Base-by-base conservation (phyloP, 2,888 invertebrate genomes). In the Sipha maydis region DNA sequence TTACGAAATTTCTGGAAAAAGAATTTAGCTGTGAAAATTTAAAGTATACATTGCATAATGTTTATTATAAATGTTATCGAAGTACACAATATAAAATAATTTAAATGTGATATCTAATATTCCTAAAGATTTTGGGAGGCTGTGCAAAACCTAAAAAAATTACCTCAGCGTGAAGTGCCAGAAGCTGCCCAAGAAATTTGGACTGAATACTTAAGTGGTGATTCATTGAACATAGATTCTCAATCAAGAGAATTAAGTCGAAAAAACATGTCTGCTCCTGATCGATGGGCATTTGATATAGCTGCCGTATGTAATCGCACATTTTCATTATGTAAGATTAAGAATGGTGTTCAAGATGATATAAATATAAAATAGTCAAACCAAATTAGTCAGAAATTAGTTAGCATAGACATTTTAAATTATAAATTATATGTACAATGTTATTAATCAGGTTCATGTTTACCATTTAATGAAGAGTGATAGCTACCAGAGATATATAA, bases 381-480 rank as follows among this genome's bases (percentile, higher is more conserved):
- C n/a, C 78, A 56, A 28, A 54, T 71, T 78, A 78, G 41, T 77
- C 67, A 83, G 71, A 85, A 89, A 69, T 9, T 83, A 83, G 75
- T 54, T 75, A 76, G 56, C 25, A 28, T 56, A 89, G 28, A 61
- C 9, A 41, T n/a, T 69, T 38, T 56, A 75, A 83, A 73, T 84
- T 21, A 28, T 34, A 89, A 56, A 83, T 89, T 89, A 71, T 69
- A 80, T 48, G 14, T 79, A 89, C 79, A 89, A 41, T 82, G 61
- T 89, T 89, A 48, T 90, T 86, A 92, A 93, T 21, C 93, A 98
- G 98, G 97, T 98, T 14, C 99, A 99, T 93, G 99, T 99, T 71
- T 99, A 99, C 92, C 98, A 99, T 92, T 93, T 99, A 91, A 99
- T 99, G 99, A 99, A 99, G 92, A 98, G 97, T 90, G 99, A 99